Conservation (phyloP, 1,140 invertebrate species). For the Frieseomelitta varia region DNA sequence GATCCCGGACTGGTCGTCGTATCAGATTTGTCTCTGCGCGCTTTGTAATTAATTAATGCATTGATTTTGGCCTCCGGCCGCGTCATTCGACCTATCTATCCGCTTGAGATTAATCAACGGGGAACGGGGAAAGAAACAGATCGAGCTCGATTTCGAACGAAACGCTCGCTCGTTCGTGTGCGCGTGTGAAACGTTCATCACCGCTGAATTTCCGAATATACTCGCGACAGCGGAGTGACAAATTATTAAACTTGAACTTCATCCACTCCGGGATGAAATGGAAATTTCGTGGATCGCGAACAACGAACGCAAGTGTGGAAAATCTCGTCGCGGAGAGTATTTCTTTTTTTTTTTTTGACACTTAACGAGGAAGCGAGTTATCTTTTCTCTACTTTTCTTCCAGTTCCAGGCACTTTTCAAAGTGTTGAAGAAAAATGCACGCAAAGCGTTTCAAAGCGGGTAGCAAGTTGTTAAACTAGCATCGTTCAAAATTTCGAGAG, state of each 20-base stretch:
- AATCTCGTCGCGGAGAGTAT: too few species aligned
- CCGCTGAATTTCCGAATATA: background rate
- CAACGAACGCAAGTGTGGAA: background rate
- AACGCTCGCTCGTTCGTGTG: too few species aligned
- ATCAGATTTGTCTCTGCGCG: constrained; percentile 34
- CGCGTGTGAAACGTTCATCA: background rate
- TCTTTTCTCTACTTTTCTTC: too few species aligned
- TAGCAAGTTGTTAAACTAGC: too few species aligned
- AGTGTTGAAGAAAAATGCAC: too few species aligned
- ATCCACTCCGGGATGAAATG: background rate
- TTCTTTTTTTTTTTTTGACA: too few species aligned
- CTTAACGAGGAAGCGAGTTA: too few species aligned
- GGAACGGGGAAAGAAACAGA: background rate
- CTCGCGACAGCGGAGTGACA: background rate
- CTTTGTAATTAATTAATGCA: constrained; percentile 71
- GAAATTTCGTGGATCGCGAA: background rate
- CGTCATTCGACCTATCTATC: background rate
- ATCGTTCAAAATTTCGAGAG: too few species aligned
- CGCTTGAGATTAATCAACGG: constrained; percentile 25
- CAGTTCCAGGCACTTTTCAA: too few species aligned
- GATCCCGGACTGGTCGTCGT: constrained; percentile 57
- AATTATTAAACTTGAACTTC: background rate
- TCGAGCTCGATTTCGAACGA: background rate
- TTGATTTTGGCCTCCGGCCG: constrained; percentile 55
- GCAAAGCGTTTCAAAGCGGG: too few species aligned